phyloP scores from a whole-genome alignment of 2,113 vertebrate genomes.

The Psettodes erumei region DNA sequence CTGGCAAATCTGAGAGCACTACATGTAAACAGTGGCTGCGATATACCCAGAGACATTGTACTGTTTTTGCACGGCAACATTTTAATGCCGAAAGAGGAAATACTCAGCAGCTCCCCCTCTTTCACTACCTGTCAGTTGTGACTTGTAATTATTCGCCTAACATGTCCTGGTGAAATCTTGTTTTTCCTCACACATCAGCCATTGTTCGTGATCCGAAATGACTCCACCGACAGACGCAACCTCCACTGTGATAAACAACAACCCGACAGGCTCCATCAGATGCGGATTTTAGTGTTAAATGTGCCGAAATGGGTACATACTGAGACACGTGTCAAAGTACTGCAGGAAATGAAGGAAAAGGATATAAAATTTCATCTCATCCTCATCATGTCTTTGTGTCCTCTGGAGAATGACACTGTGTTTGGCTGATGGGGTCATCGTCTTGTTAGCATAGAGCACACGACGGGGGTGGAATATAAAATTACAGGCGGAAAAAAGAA shows the following conservation, averaged over 20 bases:
- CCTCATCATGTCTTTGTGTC: slow-evolving; percentile 3
- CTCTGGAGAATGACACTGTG: slow-evolving; percentile 24
- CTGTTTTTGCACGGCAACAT: slow-evolving; percentile 4
- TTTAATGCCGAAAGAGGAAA: not conserved
- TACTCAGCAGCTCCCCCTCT: slow-evolving; percentile 10
- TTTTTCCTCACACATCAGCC: slow-evolving; percentile 15
- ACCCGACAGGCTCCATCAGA: slow-evolving; percentile 11
- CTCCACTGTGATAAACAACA: slow-evolving; percentile 5
- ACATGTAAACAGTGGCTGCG: not conserved
- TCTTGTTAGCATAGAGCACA: slow-evolving; percentile 30
- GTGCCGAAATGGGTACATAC: slow-evolving; percentile 8
- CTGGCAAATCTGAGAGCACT: slow-evolving; percentile 13
- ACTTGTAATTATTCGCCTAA: slow-evolving; percentile 38
- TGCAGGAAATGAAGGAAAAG: not conserved
- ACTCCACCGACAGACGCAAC: slow-evolving; percentile 1
- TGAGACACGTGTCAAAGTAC: slow-evolving; percentile 4
- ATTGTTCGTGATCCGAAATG: slow-evolving; percentile 17
- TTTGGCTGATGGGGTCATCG: slow-evolving; percentile 38
- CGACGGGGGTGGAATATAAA: slow-evolving; percentile 39
- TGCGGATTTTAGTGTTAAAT: slow-evolving; percentile 30
- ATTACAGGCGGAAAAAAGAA: not conserved
- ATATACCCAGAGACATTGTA: not conserved
- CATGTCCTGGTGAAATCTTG: slow-evolving; percentile 19
- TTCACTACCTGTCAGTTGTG: slow-evolving; percentile 1
- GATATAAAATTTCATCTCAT: not conserved